Percentiles rank a stretch among this genome's conserved stretches.
phyloP scores from a whole-genome alignment of 2,113 vertebrate genomes.

The Morone saxatilis region DNA sequence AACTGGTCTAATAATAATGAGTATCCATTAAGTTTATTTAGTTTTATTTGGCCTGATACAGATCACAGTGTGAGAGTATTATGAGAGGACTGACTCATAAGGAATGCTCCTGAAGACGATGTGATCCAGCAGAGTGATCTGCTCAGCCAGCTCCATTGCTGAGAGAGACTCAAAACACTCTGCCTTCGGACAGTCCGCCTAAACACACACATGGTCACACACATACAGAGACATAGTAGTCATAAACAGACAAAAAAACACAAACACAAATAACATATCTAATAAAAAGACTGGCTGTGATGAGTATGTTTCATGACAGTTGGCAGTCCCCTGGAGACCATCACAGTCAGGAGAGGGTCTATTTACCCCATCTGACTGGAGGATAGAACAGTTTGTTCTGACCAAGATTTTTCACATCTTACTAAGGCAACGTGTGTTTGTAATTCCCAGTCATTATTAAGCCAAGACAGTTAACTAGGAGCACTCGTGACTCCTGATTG shows the following conservation, averaged over 20 bases:
- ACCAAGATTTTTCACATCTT: constrained; percentile 21
- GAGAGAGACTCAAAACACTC: constrained; percentile 96
- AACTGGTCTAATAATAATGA: neutral
- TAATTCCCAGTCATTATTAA: neutral
- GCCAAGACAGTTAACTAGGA: neutral
- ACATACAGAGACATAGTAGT: constrained; percentile 15
- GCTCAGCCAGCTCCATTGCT: constrained; percentile 97
- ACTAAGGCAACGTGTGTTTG: constrained; percentile 7
- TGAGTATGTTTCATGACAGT: constrained; percentile 48
- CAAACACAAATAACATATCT: constrained; percentile 37
- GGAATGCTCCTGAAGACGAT: constrained; percentile 97
- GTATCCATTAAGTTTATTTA: constrained; percentile 1
- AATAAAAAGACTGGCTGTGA: constrained; percentile 33
- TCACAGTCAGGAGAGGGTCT: constrained; percentile 9
- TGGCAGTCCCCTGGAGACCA: constrained; percentile 28
- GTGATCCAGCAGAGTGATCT: constrained; percentile 97
- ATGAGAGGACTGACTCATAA: constrained; percentile 91
- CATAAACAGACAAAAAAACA: constrained; percentile 33
- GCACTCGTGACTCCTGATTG: neutral
- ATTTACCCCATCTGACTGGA: constrained; percentile 15
- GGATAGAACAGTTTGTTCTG: constrained; percentile 11
- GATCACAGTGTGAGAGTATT: neutral
- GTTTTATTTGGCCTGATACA: constrained; percentile 11
- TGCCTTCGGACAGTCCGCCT: constrained; percentile 90
- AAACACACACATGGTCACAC: constrained; percentile 24